Conservation (phyloP, 1,140 invertebrate species). For the Drosophila micromelanica region DNA sequence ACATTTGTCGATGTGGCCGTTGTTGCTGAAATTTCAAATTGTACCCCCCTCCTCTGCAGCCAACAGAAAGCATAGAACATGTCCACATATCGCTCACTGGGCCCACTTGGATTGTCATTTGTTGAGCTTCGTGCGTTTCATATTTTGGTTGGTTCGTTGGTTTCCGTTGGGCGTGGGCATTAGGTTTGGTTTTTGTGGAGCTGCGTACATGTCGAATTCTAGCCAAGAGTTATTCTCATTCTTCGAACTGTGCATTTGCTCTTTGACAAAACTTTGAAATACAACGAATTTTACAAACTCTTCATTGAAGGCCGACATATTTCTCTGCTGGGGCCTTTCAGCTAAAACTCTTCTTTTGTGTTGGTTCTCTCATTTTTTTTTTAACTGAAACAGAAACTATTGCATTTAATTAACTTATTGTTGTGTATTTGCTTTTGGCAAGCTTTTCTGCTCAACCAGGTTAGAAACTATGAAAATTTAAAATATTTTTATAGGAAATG, state of each 20-base stretch:
- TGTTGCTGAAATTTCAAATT: conserved; percentile 48
- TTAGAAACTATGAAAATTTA: no score
- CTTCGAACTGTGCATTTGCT: background rate
- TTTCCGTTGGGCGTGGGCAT: background rate
- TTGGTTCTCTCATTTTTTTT: background rate
- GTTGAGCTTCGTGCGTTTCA: conserved; percentile 7
- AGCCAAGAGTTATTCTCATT: conserved; percentile 8
- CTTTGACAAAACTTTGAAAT: conserved; percentile 19
- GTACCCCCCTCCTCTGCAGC: background rate
- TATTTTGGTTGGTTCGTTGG: background rate
- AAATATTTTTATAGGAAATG: no score
- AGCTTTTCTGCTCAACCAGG: background rate
- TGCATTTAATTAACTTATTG: background rate
- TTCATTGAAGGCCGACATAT: conserved; percentile 1
- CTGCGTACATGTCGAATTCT: conserved; percentile 15
- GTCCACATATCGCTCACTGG: conserved; percentile 5
- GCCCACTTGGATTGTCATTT: conserved; percentile 17
- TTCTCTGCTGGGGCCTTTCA: background rate
- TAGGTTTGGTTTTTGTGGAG: background rate
- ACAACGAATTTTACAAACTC: conserved; percentile 17
- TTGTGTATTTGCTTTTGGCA: background rate
- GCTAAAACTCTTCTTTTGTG: background rate
- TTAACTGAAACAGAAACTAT: background rate
- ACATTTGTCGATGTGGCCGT: conserved; percentile 46
- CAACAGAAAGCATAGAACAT: conserved; percentile 8